Evolutionary conservation across 2,888 invertebrate genomes (phyloP).

Genomic region (Erebia epiphron): DNA sequence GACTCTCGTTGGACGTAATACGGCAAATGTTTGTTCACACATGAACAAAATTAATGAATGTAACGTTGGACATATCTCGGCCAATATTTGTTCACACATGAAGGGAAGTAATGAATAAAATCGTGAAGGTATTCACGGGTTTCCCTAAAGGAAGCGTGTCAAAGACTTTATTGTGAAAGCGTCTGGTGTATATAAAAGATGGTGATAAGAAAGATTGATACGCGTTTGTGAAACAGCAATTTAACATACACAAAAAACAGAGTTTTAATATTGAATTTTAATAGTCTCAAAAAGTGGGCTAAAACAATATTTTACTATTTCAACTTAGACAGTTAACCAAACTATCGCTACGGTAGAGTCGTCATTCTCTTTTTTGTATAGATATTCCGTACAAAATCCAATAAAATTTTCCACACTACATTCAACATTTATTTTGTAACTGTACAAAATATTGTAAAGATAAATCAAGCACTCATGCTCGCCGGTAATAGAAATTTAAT

Average conservation of each 20-base stretch:
- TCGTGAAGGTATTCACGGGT: not conserved
- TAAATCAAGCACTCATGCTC: not conserved
- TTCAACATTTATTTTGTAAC: not conserved
- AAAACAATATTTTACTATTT: too few species aligned
- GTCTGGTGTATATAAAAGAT: not conserved
- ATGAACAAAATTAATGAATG: slow-evolving; percentile 8
- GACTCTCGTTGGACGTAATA: not conserved
- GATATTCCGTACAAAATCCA: not conserved
- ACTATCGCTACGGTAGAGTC: too few species aligned
- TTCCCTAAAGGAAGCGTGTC: not conserved
- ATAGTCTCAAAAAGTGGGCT: too few species aligned
- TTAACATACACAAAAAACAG: not conserved
- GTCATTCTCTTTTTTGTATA: too few species aligned
- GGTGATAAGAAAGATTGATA: slow-evolving; percentile 16
- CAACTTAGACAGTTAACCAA: too few species aligned
- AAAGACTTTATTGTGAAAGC: slow-evolving; percentile 8
- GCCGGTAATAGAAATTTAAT: slow-evolving; percentile 13
- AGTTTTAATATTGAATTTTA: not conserved
- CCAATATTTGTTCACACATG: slow-evolving; percentile 16
- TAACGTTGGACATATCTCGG: not conserved
- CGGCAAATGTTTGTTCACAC: slow-evolving; percentile 1
- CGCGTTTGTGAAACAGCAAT: slow-evolving; percentile 1
- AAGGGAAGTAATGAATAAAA: slow-evolving; percentile 12
- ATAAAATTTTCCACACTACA: not conserved
- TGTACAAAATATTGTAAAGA: not conserved